Conservation (phyloP, 2,113 vertebrate genomes). For the Athene cunicularia region DNA sequence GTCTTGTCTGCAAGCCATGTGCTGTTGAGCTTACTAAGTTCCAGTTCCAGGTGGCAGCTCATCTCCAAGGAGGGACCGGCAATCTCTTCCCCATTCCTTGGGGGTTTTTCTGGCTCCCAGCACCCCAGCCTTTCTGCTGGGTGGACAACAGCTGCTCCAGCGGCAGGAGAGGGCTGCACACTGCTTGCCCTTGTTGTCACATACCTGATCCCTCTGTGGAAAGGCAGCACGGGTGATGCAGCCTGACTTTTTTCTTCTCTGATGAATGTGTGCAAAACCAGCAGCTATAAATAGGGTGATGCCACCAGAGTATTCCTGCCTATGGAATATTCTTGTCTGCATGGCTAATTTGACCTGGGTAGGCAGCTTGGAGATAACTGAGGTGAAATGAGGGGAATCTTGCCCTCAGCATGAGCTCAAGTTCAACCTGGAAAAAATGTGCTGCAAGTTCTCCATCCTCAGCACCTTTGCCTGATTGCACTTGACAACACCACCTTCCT, state of each 20-base stretch:
- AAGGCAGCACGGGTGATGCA: not conserved
- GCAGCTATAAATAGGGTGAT: not conserved
- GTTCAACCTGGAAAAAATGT: not conserved
- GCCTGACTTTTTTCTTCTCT: not conserved
- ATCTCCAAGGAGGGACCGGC: accelerated
- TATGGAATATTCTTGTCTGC: not conserved
- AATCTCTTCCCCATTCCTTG: not conserved
- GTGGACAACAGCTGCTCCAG: not conserved
- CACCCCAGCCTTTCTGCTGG: not conserved
- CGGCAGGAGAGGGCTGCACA: not conserved
- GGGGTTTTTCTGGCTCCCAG: not conserved
- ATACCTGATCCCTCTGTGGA: not conserved
- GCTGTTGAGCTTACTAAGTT: not conserved
- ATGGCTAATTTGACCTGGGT: not conserved
- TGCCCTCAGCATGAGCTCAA: not conserved
- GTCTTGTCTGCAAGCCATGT: not conserved
- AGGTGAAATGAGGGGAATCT: not conserved
- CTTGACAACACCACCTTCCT: not conserved
- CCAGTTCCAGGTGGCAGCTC: not conserved
- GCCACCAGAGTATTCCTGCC: not conserved
- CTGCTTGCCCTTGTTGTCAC: not conserved
- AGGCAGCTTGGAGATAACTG: not conserved
- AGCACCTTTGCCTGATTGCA: not conserved
- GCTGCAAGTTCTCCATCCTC: not conserved
- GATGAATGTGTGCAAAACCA: not conserved